These are phyloP conservation scores for Acanthiza pusilla DNA, from an alignment of 2,797 vertebrate genomes.

Conservation along the genomic window DNA sequence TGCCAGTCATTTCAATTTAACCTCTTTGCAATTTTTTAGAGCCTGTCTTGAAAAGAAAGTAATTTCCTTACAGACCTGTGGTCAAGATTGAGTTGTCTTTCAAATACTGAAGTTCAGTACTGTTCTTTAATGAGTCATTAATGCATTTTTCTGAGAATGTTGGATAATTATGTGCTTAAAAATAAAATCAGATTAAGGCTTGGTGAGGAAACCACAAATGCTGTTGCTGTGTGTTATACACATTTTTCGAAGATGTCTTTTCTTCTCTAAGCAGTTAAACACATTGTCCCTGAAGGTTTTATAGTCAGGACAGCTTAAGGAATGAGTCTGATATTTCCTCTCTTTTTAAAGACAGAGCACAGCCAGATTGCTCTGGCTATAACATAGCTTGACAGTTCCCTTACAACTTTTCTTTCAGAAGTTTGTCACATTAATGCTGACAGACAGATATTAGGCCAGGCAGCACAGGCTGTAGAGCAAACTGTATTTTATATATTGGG, in stretches of 20 bases:
- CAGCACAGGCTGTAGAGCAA: slow-evolving; percentile 32
- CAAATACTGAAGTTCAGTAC: background rate
- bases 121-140: background rate
- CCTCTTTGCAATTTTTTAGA: background rate
- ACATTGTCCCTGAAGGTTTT: slow-evolving; percentile 31
- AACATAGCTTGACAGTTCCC: slow-evolving; percentile 19
- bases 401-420: slow-evolving; percentile 23
- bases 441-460: slow-evolving; percentile 44
- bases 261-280: background rate
- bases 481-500: background rate
- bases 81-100: background rate
- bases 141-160: background rate
- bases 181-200: background rate
- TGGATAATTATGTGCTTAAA: background rate
- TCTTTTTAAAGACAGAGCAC: background rate
- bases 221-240: background rate
- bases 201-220: background rate
- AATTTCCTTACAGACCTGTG: background rate
- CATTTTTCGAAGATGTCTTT: background rate
- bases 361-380: background rate
- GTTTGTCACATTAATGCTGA: slow-evolving; percentile 31
- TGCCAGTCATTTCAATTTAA: background rate
- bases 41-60: background rate
- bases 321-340: slow-evolving; percentile 20
- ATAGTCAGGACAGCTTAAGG: slow-evolving; percentile 19